Evolutionary conservation across 2,888 invertebrate species (phyloP).

Genomic region (Muschampia plurimacula): DNA sequence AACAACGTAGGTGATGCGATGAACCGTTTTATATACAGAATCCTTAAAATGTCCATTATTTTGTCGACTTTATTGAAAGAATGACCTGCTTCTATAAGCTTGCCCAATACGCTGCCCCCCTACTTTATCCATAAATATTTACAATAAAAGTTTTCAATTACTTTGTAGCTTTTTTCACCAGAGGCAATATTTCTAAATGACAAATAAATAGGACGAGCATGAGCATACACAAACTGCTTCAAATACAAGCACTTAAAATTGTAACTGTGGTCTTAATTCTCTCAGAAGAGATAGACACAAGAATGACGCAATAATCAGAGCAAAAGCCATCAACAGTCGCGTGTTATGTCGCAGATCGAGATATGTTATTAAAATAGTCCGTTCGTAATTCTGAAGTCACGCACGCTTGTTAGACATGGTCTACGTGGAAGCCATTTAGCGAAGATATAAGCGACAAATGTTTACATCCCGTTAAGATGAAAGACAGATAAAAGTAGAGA

Average conservation of each 20-base stretch:
- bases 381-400: conserved; percentile 23
- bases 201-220: neutral
- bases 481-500: no score
- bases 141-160: neutral
- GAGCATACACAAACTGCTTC: neutral
- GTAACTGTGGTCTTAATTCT: neutral
- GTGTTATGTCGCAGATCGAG: conserved; percentile 5
- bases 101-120: no score
- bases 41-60: neutral
- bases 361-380: conserved; percentile 18
- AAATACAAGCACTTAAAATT: neutral
- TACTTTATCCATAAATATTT: no score
- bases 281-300: neutral
- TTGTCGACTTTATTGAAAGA: neutral
- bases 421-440: conserved; percentile 3
- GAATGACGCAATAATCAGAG: neutral
- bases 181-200: neutral
- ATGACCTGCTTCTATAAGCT: no score
- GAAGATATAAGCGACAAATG: neutral
- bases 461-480: neutral
- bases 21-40: no score
- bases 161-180: neutral
- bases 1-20: neutral
- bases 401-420: conserved; percentile 12
- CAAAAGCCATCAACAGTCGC: neutral